Evolutionary conservation across 2,888 invertebrate genomes (phyloP), one percentile per base, ranked within the genome.

Genomic region (Cyclophora punctaria): DNA sequence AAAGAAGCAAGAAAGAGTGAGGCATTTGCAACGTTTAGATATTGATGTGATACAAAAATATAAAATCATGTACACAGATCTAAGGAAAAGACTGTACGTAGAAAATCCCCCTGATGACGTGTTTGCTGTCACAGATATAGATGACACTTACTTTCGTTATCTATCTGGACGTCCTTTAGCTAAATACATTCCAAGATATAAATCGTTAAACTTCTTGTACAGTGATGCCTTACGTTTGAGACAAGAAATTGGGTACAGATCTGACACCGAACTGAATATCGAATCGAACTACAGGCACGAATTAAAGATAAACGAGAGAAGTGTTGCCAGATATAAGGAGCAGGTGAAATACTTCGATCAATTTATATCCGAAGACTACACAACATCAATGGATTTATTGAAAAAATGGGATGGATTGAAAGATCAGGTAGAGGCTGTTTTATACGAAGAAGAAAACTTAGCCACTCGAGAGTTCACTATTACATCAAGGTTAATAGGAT

Each of bases 291-390:
- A 89, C 46, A 78, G 78, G 50, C 78, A 89, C 55, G 92, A 93
- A 74, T 76, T 87, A 46, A 69, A 80, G 56, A 73, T 78, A 45
- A 90, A 91, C 49, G 75, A 90, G 5, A 61, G 71, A 46, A 85
- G 89, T 47, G 75, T 83, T 58, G 78, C 80, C 55, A 78, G 79
- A 58, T 90, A 90, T 63, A 79, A 78, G 49, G 70, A 75, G 20
- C 92, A 92, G 72, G 86, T 89, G 0, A 87, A 88, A 55, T 78
- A 80, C 49, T 92, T 93, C 58, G 92, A 93, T 59, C 78, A 78
- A 41, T 92, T 92, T 66, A 80, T 93, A 49, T 89, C 89, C 2
- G 80, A 87, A 57, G 92, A 93, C 69, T 92, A 93, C 66, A 73
- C 80, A 3, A 85, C 84, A 43, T 92, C 93, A 2, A 92, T 91